A percentile compares a stretch with the other conserved stretches of the same genome.
These are phyloP conservation scores for Camelus dromedarius DNA, from an alignment of 2,113 vertebrate genomes.

Conservation along the genomic window DNA sequence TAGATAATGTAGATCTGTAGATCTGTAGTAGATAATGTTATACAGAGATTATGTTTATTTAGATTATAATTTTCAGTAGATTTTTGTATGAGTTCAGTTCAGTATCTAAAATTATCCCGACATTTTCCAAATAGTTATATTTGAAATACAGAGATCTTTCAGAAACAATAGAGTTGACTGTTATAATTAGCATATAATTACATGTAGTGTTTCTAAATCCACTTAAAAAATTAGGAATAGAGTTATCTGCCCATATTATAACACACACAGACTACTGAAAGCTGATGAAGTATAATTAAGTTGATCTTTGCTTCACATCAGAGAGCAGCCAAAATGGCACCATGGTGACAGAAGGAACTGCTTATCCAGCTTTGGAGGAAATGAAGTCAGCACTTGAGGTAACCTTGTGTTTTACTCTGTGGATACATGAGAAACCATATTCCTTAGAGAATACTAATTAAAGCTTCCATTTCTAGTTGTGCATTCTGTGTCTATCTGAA, in stretches of 20 bases:
- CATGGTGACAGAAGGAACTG: conserved; percentile 80
- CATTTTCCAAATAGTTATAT: conserved; percentile 25
- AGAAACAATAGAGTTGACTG: background rate
- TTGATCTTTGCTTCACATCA: conserved; percentile 81
- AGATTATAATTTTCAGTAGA: background rate
- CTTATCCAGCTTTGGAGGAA: conserved; percentile 80
- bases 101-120: background rate
- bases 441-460: background rate
- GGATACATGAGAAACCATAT: background rate
- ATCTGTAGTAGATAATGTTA: background rate
- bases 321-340: conserved; percentile 76
- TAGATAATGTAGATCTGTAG: too few relatives aligned
- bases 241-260: background rate
- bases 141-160: conserved; percentile 25
- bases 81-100: background rate
- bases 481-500: conserved; percentile 25
- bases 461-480: conserved; percentile 23
- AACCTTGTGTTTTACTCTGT: conserved; percentile 55
- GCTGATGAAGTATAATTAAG: background rate
- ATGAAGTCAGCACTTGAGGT: conserved; percentile 87
- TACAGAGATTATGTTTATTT: conserved; percentile 31
- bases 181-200: background rate
- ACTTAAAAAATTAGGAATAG: background rate
- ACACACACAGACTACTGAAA: background rate
- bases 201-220: background rate